Base-by-base conservation (phyloP, 23 tunicate species). In the Clavelina lepadiformis region DNA sequence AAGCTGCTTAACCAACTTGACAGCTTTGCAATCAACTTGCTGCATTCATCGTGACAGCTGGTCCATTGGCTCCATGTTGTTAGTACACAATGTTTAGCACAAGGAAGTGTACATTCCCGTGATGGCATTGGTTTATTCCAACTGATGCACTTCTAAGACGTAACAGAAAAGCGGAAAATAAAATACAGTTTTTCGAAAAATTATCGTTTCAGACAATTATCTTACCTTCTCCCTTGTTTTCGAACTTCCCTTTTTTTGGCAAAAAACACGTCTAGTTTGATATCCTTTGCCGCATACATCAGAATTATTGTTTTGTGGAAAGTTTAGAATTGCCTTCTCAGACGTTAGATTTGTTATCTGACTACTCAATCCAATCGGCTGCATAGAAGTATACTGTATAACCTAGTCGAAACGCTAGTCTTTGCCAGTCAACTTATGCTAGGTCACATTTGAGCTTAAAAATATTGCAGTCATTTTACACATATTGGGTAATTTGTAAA, bases 41-140 rank as follows among this genome's bases (percentile, higher is more conserved):
- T 44, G 49, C 91, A 83, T 83, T 83, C 82, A 29, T 28, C 22
- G 3, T 61, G 45, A 50, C 91, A 83, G 72, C 57, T 53, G 56
- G 71, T 75, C 91, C 91, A 83, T 34, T 56, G 57, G 5, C 76
- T 44, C 91, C 91, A 83, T 33, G 68, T 55, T 0, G 91, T 75
- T 33, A 83, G 37, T 35, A 83, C 44, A 34, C 91, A 83, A 60
- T 83, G 82, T 45, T 63, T 59, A 33, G 62, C 32, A 61, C 91
- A 83, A 2, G 63, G 64, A 33, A 75, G 46, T 0, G 65, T 35
- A 54, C 91, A 83, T 2, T 59, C 33, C 2, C 91, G 37, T 3
- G 56, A 3, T 47, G 65, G 46, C 11, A 50, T 32, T 33, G 91
- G 91, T 46, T 69, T 71, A 53, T 46, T 51, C 52, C 57, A 63